phyloP scores from a whole-genome alignment of 2,113 vertebrate species.

The Physeter macrocephalus region DNA sequence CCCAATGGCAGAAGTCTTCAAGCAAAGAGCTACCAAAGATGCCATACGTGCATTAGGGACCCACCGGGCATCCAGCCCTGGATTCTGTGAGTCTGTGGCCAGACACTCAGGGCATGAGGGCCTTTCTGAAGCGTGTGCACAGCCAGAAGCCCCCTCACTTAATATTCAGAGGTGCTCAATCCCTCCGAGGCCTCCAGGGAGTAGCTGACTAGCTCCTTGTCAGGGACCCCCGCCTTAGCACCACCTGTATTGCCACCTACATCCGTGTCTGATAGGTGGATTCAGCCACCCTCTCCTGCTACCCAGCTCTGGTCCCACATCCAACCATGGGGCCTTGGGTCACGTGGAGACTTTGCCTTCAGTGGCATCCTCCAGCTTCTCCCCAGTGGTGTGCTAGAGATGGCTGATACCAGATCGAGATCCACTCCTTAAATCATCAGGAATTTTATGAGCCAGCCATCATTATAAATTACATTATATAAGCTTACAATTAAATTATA shows the following conservation, averaged over 20 bases:
- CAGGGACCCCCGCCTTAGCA: rapidly evolving
- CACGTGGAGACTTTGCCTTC: background rate
- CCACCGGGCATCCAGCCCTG: background rate
- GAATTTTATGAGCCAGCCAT: background rate
- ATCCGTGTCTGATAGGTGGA: background rate
- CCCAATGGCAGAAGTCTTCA: background rate
- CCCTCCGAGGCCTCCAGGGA: background rate
- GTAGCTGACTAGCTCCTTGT: background rate
- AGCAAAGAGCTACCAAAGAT: background rate
- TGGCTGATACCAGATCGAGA: background rate
- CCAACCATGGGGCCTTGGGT: background rate
- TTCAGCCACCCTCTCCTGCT: background rate
- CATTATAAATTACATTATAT: background rate
- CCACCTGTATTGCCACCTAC: background rate
- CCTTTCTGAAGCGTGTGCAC: background rate
- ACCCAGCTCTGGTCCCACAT: background rate
- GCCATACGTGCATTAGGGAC: rapidly evolving
- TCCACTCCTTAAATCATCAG: background rate
- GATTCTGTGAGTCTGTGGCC: background rate
- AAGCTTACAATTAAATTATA: conserved; percentile 8
- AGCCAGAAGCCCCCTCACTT: background rate
- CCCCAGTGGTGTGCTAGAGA: background rate
- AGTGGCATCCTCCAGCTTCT: background rate
- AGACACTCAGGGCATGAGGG: background rate
- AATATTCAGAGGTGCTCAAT: background rate